Percentiles rank a stretch among this genome's conserved stretches.
Conservation (phyloP, 2,797 vertebrate genomes). For the Knipowitschia caucasica region DNA sequence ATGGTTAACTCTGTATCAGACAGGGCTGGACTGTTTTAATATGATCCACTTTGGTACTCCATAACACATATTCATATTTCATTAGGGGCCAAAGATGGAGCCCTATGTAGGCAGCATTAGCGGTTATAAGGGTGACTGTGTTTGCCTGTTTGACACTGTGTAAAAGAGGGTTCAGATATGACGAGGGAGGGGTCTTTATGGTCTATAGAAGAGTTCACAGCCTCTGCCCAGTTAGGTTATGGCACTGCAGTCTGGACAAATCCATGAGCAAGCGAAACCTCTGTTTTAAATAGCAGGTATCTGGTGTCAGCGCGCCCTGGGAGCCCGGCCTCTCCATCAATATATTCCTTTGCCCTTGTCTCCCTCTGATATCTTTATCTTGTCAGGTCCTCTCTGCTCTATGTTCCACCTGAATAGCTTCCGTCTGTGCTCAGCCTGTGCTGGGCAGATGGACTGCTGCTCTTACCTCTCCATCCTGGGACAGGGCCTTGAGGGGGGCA, state of each 20-base stretch:
- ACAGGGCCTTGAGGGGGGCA: constrained; percentile 32
- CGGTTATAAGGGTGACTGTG: constrained; percentile 66
- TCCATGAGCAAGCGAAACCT: constrained; percentile 79
- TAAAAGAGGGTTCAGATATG: constrained; percentile 61
- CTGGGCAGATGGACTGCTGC: constrained; percentile 60
- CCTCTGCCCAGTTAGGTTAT: constrained; percentile 57
- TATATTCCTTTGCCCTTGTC: constrained; percentile 80
- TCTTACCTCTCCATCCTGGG: constrained; percentile 13
- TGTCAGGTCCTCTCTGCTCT: constrained; percentile 71
- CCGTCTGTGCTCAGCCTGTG: constrained; percentile 56
- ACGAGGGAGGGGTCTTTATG: constrained; percentile 10
- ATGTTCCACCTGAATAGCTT: constrained; percentile 74
- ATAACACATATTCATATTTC: constrained; percentile 67
- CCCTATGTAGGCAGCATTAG: constrained; percentile 56
- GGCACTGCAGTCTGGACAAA: constrained; percentile 67
- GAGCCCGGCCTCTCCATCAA: constrained; percentile 74
- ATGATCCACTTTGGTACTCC: constrained; percentile 66
- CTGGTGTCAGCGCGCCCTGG: constrained; percentile 71
- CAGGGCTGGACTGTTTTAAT: constrained; percentile 44
- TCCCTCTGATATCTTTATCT: constrained; percentile 78
- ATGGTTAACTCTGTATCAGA: constrained; percentile 65
- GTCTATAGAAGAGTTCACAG: constrained; percentile 43
- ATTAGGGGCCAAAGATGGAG: constrained; percentile 63
- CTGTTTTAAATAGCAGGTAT: constrained; percentile 82
- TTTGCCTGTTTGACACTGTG: constrained; percentile 71